Conservation (phyloP, 1,140 invertebrate species). For the Drosophila kanapiae region DNA sequence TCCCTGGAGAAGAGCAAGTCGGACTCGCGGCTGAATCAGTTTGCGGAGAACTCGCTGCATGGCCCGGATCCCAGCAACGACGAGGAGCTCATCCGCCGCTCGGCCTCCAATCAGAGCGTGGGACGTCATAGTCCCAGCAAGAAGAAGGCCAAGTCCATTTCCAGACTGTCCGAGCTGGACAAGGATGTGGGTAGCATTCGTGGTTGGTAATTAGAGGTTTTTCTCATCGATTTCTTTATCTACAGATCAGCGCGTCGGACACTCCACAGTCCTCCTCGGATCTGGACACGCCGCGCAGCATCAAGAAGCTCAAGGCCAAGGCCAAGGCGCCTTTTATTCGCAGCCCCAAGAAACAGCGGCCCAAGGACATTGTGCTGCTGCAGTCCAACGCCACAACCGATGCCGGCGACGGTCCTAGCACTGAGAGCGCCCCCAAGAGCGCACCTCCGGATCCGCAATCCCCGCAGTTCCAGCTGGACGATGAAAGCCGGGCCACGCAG, state of each 20-base stretch:
- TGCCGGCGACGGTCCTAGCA: conserved; percentile 26
- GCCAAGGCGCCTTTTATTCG: conserved; percentile 73
- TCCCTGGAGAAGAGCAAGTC: conserved; percentile 89
- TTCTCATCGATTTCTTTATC: background rate
- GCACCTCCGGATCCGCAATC: conserved; percentile 63
- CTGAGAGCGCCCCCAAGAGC: conserved; percentile 62
- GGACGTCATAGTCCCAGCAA: conserved; percentile 86
- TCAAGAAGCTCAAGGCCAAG: conserved; percentile 81
- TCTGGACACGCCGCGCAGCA: conserved; percentile 78
- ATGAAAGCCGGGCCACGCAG: conserved; percentile 61
- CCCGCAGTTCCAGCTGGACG: conserved; percentile 58
- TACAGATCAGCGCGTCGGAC: conserved; percentile 75
- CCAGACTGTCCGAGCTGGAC: conserved; percentile 86
- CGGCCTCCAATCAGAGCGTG: conserved; percentile 86
- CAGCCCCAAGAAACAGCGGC: conserved; percentile 75
- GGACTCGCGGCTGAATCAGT: conserved; percentile 88
- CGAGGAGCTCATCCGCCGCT: conserved; percentile 85
- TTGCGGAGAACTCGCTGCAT: conserved; percentile 62
- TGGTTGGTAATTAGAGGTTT: no score
- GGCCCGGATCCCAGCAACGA: conserved; percentile 80
- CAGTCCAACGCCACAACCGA: conserved; percentile 8
- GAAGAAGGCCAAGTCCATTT: conserved; percentile 87
- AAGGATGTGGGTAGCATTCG: conserved; percentile 79
- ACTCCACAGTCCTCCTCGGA: conserved; percentile 81
- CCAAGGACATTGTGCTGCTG: conserved; percentile 66